Evolutionary conservation across 2,797 vertebrate genomes (phyloP), one percentile per base, ranked within the genome.

Genomic region (Crocodylus rhombifer): DNA sequence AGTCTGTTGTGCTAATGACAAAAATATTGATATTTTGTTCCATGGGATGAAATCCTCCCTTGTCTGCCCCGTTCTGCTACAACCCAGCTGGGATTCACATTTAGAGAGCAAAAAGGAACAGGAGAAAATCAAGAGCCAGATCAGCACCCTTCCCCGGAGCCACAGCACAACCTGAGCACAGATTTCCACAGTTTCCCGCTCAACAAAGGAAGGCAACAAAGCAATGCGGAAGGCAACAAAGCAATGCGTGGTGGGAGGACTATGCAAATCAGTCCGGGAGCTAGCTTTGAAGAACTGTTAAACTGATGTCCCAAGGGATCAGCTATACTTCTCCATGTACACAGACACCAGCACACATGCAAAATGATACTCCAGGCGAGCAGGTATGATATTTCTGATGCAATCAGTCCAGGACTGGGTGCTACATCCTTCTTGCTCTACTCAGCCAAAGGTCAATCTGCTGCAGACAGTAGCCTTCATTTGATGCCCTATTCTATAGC

Each of bases 1-100:
- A 71, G 74, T 2, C 15, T 94, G 4, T 89, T 93, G 96, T 93
- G 96, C 94, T 91, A 93, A 95, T 94, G 96, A 94, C 93, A 91
- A 92, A 42, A 79, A 92, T 81, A 85, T 5, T 94, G 86, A 93
- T 94, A 94, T 3, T 90, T 4, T 17, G 23, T 56, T 94, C 20
- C 26, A 87, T 86, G 21, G 89, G 90, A 92, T 87, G 67, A 84
- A 82, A 89, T 28, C 17, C 57, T 69, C 28, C 73, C 82, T 17
- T 75, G 92, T 23, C 93, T 93, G 93, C 73, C 75, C 95, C 88
- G 81, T 76, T 82, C 88, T 82, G 79, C 75, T 2, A 4, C 77
- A 86, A 86, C 71, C 79, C 15, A 6, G 85, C 91, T 91, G 81
- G 64, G 91, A 91, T 93, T 96, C 87, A 76, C 78, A 93, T 51